Evolutionary conservation across 2,888 invertebrate species (phyloP), one percentile per base, ranked within the genome.

Genomic region (Drosophila sordidula): DNA sequence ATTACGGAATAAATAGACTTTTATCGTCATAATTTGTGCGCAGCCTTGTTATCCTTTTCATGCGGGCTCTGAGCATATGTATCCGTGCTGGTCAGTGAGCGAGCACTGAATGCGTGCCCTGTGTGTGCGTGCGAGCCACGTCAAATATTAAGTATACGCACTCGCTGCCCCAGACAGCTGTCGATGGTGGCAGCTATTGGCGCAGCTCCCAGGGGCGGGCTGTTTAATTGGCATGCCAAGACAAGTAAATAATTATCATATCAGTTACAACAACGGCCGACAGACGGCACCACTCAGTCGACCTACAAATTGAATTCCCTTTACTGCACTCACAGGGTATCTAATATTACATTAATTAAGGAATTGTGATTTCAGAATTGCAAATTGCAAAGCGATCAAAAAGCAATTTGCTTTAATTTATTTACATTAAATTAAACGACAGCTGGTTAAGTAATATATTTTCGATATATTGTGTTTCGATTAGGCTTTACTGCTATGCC

Each of bases 401-500:
- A 16, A 1, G 18, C 18, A 18, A n/a, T n/a, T 22, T 44, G 6
- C 8, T 44, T 25, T n/a, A 12, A 25, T 25, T 25, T 6, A 25
- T 6, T 6, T 11, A 39, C 12, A 11, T 34, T 12, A 6, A 38
- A 39, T 16, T 26, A 12, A 5, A 1, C 18, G 16, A 8, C 18
- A 12, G 2, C 5, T 14, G 3, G 3, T 29, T 3, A 9, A 32
- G 12, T 34, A 16, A 16, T 12, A 16, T 46, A 29, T 16, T 16
- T 39, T 4, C 12, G 34, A 34, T 3, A 34, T 34, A n/a, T n/a
- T n/a, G n/a, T 12, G 39, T 4, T n/a, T 11, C 4, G 14, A 26
- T 4, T 38, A 96, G 98, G 88, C 95, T 99, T 70, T 99, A 99
- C 93, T 96, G 98, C 93, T 99, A 98, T 93, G 99, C 99, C 52